A percentile compares a stretch with the other conserved stretches of the same genome.
These are phyloP conservation scores for Cephalotes varians DNA, from an alignment of 2,888 invertebrate genomes.

Conservation along the genomic window DNA sequence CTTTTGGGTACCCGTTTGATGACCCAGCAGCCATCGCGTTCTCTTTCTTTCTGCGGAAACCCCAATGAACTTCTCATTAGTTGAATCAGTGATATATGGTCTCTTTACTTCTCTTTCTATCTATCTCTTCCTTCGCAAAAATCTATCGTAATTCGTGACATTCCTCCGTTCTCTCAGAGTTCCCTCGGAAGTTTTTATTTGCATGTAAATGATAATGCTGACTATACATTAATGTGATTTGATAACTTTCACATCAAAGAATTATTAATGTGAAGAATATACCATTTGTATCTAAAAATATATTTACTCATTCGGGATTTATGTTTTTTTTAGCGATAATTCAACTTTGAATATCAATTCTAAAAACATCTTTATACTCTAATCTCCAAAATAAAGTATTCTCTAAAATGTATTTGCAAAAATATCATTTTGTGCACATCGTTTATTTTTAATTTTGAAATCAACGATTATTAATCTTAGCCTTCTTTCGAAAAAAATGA, in stretches of 20 bases:
- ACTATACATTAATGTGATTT: neutral
- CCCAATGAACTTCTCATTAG: slow-evolving; percentile 73
- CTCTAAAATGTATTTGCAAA: neutral
- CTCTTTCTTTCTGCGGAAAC: slow-evolving; percentile 19
- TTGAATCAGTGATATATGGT: slow-evolving; percentile 68
- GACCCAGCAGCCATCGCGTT: slow-evolving; percentile 42
- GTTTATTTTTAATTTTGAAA: neutral
- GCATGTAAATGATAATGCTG: neutral
- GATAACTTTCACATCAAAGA: neutral
- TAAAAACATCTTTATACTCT: neutral
- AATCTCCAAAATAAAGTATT: neutral
- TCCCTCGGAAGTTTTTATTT: slow-evolving; percentile 16
- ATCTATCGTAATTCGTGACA: slow-evolving; percentile 62
- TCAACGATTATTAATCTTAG: neutral
- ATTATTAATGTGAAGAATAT: neutral
- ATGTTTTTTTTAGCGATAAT: neutral
- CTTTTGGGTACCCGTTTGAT: slow-evolving; percentile 59
- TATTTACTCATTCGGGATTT: neutral
- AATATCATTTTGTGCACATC: neutral
- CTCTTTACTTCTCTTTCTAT: slow-evolving; percentile 25
- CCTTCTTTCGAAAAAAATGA: neutral
- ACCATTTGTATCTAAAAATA: neutral
- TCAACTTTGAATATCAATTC: neutral
- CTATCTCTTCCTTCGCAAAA: slow-evolving; percentile 35
- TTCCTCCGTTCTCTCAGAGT: neutral